A percentile compares a stretch with the other conserved stretches of the same genome.
Conservation (phyloP, 2,797 vertebrate species). For the Eulemur rubriventer region DNA sequence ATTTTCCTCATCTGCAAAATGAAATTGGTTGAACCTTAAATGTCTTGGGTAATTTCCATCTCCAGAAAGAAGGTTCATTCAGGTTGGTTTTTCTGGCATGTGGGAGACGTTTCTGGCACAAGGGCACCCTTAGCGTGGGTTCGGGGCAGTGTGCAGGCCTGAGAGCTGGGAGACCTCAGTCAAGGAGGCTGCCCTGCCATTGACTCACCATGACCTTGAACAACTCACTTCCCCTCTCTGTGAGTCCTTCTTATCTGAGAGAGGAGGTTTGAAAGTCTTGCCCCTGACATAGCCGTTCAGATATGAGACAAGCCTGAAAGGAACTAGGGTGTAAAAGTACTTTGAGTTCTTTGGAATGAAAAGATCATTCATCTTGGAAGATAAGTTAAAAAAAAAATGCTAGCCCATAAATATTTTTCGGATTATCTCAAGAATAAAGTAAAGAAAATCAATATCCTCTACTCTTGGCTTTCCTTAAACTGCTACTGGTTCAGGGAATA, state of each 20-base stretch:
- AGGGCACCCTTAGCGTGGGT: not conserved
- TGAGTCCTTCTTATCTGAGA: slow-evolving; percentile 59
- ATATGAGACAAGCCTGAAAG: not conserved
- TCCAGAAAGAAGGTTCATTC: not conserved
- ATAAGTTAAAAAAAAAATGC: not conserved
- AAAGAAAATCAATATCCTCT: slow-evolving; percentile 20
- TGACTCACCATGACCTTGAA: slow-evolving; percentile 59
- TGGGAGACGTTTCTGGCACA: not conserved
- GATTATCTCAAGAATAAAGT: slow-evolving; percentile 53
- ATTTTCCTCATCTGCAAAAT: not conserved
- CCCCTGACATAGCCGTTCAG: slow-evolving; percentile 37
- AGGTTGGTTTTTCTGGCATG: not conserved
- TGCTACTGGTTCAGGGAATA: not conserved
- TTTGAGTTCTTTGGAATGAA: slow-evolving; percentile 61
- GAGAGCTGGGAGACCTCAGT: not conserved
- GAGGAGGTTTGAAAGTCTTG: not conserved
- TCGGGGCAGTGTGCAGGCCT: not conserved
- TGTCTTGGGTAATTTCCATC: not conserved
- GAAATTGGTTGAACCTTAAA: not conserved
- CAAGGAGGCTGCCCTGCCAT: not conserved
- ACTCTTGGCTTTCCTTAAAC: slow-evolving; percentile 15
- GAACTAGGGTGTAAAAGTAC: slow-evolving; percentile 16
- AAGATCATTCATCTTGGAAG: slow-evolving; percentile 54
- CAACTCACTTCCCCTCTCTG: not conserved
- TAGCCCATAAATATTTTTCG: slow-evolving; percentile 31